phyloP scores from a whole-genome alignment of 2,888 invertebrate species.

The Euclidia mi region DNA sequence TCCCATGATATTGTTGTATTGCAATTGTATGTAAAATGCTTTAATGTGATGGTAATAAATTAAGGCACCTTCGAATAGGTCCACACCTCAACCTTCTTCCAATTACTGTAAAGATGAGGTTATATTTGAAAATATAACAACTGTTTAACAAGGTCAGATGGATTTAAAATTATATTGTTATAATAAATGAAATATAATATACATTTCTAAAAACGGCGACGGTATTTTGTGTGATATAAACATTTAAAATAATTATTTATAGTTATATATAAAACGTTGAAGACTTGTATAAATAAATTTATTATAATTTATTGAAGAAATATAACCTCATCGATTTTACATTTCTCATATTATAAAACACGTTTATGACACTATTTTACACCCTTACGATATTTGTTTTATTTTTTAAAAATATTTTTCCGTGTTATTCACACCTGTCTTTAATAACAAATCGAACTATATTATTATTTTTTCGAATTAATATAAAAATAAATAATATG shows the following conservation, averaged over 20 bases:
- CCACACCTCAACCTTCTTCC: conserved; percentile 47
- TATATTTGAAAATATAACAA: conserved; percentile 29
- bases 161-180: conserved; percentile 14
- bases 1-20: conserved; percentile 56
- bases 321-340: conserved; percentile 48
- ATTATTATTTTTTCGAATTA: conserved; percentile 15
- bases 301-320: conserved; percentile 24
- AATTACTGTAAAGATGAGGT: conserved; percentile 43
- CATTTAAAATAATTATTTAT: conserved; percentile 4
- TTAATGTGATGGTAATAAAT: conserved; percentile 60
- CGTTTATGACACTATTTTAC: conserved; percentile 41
- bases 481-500: conserved; percentile 18
- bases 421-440: conserved; percentile 42
- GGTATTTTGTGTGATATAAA: conserved; percentile 17
- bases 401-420: conserved; percentile 36
- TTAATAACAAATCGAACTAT: conserved; percentile 23
- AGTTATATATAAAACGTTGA: conserved; percentile 12
- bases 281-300: background rate
- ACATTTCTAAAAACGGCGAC: conserved; percentile 4
- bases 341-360: conserved; percentile 39
- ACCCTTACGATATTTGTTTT: conserved; percentile 36
- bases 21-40: conserved; percentile 60
- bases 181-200: background rate
- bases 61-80: conserved; percentile 49
- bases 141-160: conserved; percentile 9